Evolutionary conservation across 2,888 invertebrate genomes (phyloP), one percentile per base, ranked within the genome.

Genomic region (Cantharis rustica): DNA sequence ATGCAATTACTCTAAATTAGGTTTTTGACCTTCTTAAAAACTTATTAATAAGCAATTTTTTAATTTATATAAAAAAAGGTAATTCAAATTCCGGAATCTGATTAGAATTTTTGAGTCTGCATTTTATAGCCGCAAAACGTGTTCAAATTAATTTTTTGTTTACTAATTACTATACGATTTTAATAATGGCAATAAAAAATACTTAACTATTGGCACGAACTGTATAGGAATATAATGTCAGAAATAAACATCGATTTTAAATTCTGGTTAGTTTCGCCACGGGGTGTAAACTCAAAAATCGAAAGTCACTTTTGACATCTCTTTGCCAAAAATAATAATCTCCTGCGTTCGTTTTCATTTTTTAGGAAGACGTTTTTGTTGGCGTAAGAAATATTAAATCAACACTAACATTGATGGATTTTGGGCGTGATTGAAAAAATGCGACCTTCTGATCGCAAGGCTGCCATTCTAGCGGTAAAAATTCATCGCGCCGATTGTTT

Each of bases 301-400:
- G 71, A 71, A 71, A 71, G 71, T 64, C 27, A 71, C 27, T 71
- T 71, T 71, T 71, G 71, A 64, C 71, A 47, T 26, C 64, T 27
- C 31, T 31, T 63, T 64, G 31, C 64, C 31, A 71, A 69, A 71
- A 70, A 61, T 61, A 70, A 70, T 66, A 66, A 47, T 47, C 47
- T n/a, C 7, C 47, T 47, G 47, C 47, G 47, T 47, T 47, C n/a
- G n/a, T 47, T 47, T 13, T 5, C 5, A n/a, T 47, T 47, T 47
- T 47, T 47, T 47, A 47, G 47, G 47, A 47, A 47, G 47, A 47
- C 47, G 47, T 47, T n/a, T 47, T 47, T 47, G 47, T n/a, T 47
- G 47, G n/a, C 7, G 5, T n/a, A n/a, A n/a, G n/a, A n/a, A n/a
- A 47, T 47, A 47, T 47, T 47, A 47, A 47, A 47, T 47, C 47